Evolutionary conservation across 2,797 vertebrate species (phyloP), one percentile per base, ranked within the genome.

Genomic region (Fistularia tabacaria): DNA sequence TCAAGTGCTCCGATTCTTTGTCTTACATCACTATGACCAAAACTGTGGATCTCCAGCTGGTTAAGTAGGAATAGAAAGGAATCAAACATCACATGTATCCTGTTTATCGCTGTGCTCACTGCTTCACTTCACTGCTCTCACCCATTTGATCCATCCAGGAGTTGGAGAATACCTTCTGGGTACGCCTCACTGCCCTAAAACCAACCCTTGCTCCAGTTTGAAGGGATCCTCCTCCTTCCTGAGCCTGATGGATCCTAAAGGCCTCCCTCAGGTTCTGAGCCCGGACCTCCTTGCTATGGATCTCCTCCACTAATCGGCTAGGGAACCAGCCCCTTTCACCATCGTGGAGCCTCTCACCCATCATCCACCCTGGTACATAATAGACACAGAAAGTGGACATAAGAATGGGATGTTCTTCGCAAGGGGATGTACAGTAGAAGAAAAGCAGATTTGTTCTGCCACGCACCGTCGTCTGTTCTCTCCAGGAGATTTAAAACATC

Each of bases 311-410:
- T 38, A 93, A 91, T 49, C 92, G 91, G 81, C 81, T 92, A 58
- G 95, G 96, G 85, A 98, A 98, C 97, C 97, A 99, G 77, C 97
- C 97, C 83, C 91, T 91, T 77, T 99, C 96, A 9, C 94, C 92
- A 68, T 99, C 97, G 0, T 98, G 95, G 53, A 99, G 92, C 36
- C 96, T 91, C 64, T 99, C 95, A 0, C 94, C 97, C 79, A 96
- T 90, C 87, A 97, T 94, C 97, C 96, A 99, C 37, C 95, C 96
- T 99, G 84, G 6, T 53, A 49, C 10, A 71, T 11, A 58, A 3
- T 52, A 15, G 7, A 52, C 36, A 65, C 4, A 40, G 8, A 48
- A 36, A 7, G 11, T 14, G 3, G 12, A 6, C 12, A n/a, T 14
- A 38, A 38, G 5, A 9, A n/a, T n/a, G n/a, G n/a, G n/a, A n/a